Evolutionary conservation across 1,140 invertebrate species (phyloP).

Genomic region (Coptotermes formosanus): DNA sequence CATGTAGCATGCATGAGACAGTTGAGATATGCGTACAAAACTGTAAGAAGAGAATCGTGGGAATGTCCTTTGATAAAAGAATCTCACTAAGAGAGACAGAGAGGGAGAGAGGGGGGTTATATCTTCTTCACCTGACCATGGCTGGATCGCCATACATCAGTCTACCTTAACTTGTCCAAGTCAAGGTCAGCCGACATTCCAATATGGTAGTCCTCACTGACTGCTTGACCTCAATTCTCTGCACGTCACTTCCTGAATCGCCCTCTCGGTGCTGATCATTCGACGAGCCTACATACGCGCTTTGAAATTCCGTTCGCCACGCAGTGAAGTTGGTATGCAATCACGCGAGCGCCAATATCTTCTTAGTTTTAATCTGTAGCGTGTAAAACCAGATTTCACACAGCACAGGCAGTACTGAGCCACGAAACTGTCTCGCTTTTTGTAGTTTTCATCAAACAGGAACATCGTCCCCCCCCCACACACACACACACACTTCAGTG

Average conservation of each 20-base stretch:
- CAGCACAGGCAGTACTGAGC: too few species aligned
- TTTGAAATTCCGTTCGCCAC: not conserved
- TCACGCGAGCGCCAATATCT: not conserved
- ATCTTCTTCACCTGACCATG: not conserved
- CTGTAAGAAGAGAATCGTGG: not conserved
- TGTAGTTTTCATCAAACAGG: too few species aligned
- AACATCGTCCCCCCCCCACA: too few species aligned
- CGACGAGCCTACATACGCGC: not conserved
- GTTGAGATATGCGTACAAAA: not conserved
- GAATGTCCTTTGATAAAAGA: not conserved
- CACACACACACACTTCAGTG: too few species aligned
- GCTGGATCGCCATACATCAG: slow-evolving; percentile 3
- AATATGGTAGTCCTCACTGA: slow-evolving; percentile 10
- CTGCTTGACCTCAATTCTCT: slow-evolving; percentile 2
- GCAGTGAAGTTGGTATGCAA: not conserved
- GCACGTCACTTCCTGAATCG: slow-evolving; percentile 13
- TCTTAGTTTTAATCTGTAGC: too few species aligned
- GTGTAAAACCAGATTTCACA: too few species aligned
- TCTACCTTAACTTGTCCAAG: slow-evolving; percentile 14
- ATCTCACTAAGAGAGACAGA: not conserved
- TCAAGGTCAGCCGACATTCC: slow-evolving; percentile 13
- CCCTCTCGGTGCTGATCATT: not conserved
- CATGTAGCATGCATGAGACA: too few species aligned
- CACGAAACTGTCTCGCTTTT: too few species aligned
- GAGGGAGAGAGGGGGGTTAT: not conserved